phyloP scores from a whole-genome alignment of 2,888 invertebrate species.

The Allolobophora icterica region DNA sequence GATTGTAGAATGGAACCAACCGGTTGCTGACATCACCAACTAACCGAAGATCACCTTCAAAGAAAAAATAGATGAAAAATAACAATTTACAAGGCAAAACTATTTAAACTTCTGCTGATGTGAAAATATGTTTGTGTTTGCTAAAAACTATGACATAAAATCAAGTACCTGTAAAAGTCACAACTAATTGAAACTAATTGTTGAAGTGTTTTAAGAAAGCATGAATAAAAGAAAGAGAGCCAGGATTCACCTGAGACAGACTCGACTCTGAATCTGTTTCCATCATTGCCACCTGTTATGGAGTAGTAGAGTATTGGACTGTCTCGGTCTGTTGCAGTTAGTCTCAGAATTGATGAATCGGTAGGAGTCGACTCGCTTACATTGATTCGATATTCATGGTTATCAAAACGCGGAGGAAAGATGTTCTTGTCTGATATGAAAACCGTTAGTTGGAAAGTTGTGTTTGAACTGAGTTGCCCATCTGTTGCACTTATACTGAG shows the following conservation, averaged over 20 bases:
- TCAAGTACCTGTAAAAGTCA: not conserved
- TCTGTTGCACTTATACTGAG: constrained; percentile 27
- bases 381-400: constrained; percentile 47
- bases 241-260: constrained; percentile 13
- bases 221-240: not conserved
- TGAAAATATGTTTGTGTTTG: not conserved
- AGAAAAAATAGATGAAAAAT: not conserved
- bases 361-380: constrained; percentile 51
- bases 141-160: not conserved
- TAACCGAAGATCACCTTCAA: constrained; percentile 28
- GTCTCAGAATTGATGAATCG: constrained; percentile 42
- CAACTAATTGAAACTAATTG: not conserved
- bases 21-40: not conserved
- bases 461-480: not conserved
- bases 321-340: constrained; percentile 32
- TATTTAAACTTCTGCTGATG: not conserved
- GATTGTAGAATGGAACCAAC: constrained; percentile 25
- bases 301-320: constrained; percentile 31
- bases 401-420: constrained; percentile 49
- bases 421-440: constrained; percentile 43
- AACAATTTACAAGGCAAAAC: not conserved
- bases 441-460: constrained; percentile 22
- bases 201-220: not conserved
- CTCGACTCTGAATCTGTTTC: constrained; percentile 33
- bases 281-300: constrained; percentile 30